Evolutionary conservation across 2,797 vertebrate species (phyloP).

Genomic region (Eleutherodactylus coqui): DNA sequence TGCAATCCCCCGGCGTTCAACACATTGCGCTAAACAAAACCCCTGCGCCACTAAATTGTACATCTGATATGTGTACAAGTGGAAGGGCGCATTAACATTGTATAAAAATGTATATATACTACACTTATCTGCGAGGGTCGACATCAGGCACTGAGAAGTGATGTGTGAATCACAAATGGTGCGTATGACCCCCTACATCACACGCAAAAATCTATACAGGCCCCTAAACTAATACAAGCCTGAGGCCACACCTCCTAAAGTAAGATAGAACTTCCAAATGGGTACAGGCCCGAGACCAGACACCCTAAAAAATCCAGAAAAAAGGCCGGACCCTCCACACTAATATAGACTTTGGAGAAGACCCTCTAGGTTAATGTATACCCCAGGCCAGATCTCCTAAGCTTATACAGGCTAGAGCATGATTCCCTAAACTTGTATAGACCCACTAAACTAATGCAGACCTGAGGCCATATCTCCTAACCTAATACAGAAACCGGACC

Average conservation of each 20-base stretch:
- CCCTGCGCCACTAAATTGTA: not conserved
- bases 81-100: not conserved
- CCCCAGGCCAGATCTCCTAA: too few species aligned
- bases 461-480: too few species aligned
- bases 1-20: conserved; percentile 39
- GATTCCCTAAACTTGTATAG: too few species aligned
- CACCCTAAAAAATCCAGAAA: not conserved
- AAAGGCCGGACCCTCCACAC: not conserved
- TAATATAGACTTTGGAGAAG: not conserved
- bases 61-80: not conserved
- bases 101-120: not conserved
- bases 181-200: not conserved
- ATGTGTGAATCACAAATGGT: not conserved
- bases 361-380: too few species aligned
- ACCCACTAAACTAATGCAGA: too few species aligned
- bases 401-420: too few species aligned
- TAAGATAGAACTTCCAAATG: too few species aligned
- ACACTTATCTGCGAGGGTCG: not conserved
- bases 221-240: not conserved
- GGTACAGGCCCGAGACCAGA: too few species aligned
- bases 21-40: not conserved
- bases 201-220: not conserved
- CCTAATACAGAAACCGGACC: too few species aligned
- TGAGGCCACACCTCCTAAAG: too few species aligned
- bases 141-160: not conserved